Conservation (phyloP, 2,888 invertebrate species). For the Tetropium fuscum region DNA sequence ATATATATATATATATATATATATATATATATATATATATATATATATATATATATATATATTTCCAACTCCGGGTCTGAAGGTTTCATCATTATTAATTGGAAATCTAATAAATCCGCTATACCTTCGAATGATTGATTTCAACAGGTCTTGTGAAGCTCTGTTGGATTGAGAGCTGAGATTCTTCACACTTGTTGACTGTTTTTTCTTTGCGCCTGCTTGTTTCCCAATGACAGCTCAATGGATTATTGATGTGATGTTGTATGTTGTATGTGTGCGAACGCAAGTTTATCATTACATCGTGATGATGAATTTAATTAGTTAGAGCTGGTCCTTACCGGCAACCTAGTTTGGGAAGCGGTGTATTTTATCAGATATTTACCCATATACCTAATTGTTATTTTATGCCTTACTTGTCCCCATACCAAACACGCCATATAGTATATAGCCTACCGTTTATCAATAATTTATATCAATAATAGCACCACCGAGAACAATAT, state of each 20-base stretch:
- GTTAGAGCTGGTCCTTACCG: neutral
- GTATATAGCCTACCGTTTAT: no score
- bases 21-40: no score
- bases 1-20: no score
- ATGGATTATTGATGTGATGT: slow-evolving; percentile 32
- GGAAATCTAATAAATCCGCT: slow-evolving; percentile 14
- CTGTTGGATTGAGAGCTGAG: slow-evolving; percentile 10
- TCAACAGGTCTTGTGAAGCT: slow-evolving; percentile 21
- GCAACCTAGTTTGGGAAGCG: neutral
- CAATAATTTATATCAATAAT: no score
- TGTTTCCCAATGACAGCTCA: slow-evolving; percentile 27
- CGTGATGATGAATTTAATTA: slow-evolving; percentile 16
- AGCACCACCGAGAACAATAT: no score
- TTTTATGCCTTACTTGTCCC: no score
- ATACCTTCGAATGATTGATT: slow-evolving; percentile 23
- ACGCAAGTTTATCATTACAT: slow-evolving; percentile 6
- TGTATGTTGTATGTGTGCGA: slow-evolving; percentile 24
- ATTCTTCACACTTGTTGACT: slow-evolving; percentile 33
- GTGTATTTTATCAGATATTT: no score
- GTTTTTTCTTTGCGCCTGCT: slow-evolving; percentile 20
- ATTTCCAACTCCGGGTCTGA: neutral
- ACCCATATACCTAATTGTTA: no score
- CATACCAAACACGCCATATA: no score
- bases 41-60: no score
- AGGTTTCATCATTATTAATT: slow-evolving; percentile 12